Conservation (phyloP, 2,113 vertebrate species). For the Phrynosoma platyrhinos region DNA sequence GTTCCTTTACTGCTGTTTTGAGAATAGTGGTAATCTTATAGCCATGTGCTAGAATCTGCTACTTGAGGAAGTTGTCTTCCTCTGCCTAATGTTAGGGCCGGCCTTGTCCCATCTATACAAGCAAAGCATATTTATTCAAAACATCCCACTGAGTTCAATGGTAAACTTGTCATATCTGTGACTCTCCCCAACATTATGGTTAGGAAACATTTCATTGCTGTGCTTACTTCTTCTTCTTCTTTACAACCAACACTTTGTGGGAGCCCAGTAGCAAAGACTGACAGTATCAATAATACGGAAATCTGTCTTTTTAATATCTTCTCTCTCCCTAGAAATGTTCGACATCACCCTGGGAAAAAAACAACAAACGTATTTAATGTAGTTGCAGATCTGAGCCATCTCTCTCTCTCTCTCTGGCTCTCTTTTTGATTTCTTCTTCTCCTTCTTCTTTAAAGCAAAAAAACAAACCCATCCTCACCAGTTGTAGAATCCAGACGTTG, state of each 20-base stretch:
- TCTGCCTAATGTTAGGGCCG: too few relatives aligned
- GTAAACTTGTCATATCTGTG: conserved; percentile 4
- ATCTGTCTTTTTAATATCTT: conserved; percentile 57
- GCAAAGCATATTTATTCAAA: background rate
- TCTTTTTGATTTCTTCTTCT: background rate
- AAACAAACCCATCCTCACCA: conserved; percentile 22
- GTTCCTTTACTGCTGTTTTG: too few relatives aligned
- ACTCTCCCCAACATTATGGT: background rate
- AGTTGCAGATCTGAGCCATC: conserved; percentile 37
- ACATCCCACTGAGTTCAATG: background rate
- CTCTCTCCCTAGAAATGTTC: conserved; percentile 49
- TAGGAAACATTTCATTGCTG: background rate
- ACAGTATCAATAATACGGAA: conserved; percentile 58
- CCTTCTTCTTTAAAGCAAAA: background rate
- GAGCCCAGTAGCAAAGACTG: conserved; percentile 40
- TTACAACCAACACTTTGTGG: too few relatives aligned
- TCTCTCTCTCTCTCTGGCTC: background rate
- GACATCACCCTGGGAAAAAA: conserved; percentile 56
- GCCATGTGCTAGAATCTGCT: too few relatives aligned
- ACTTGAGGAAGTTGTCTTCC: too few relatives aligned
- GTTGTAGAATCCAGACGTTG: conserved; percentile 49
- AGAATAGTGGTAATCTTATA: too few relatives aligned
- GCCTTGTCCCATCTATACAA: too few relatives aligned
- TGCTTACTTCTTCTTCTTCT: background rate
- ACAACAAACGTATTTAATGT: conserved; percentile 55